Conservation (phyloP, 2,797 vertebrate species). For the Rhinichthys osculus region DNA sequence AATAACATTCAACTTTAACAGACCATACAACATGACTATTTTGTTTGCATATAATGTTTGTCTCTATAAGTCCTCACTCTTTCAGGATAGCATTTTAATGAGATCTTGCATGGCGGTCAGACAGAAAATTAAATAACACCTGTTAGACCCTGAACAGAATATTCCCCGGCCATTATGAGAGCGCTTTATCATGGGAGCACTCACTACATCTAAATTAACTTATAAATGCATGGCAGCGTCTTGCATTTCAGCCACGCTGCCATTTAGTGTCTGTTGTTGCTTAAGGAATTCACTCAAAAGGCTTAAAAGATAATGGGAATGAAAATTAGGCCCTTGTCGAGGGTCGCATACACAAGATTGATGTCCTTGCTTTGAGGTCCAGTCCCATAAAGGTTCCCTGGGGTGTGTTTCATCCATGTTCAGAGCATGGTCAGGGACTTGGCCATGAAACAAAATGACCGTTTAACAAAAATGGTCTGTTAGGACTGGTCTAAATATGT, state of each 20-base stretch:
- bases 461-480: background rate
- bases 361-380: slow-evolving; percentile 24
- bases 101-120: slow-evolving; percentile 73
- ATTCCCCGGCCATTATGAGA: slow-evolving; percentile 65
- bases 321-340: slow-evolving; percentile 31
- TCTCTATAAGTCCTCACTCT: background rate
- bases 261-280: slow-evolving; percentile 43
- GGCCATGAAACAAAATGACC: slow-evolving; percentile 12
- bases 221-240: slow-evolving; percentile 52
- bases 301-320: slow-evolving; percentile 43
- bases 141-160: slow-evolving; percentile 69
- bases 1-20: slow-evolving; percentile 4
- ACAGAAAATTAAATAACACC: slow-evolving; percentile 77
- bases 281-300: slow-evolving; percentile 40
- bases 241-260: slow-evolving; percentile 23
- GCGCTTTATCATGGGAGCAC: slow-evolving; percentile 55
- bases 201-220: slow-evolving; percentile 67
- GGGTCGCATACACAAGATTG: slow-evolving; percentile 8
- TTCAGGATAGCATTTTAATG: slow-evolving; percentile 69
- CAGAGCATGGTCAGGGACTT: slow-evolving; percentile 21
- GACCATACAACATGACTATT: slow-evolving; percentile 41
- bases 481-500: background rate
- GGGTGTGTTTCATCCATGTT: slow-evolving; percentile 34
- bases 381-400: slow-evolving; percentile 6
- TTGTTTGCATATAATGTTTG: slow-evolving; percentile 47